A percentile compares a stretch with the other conserved stretches of the same genome.
Evolutionary conservation across 2,888 invertebrate genomes (phyloP).

Genomic region (Sarcophaga caerulescens): DNA sequence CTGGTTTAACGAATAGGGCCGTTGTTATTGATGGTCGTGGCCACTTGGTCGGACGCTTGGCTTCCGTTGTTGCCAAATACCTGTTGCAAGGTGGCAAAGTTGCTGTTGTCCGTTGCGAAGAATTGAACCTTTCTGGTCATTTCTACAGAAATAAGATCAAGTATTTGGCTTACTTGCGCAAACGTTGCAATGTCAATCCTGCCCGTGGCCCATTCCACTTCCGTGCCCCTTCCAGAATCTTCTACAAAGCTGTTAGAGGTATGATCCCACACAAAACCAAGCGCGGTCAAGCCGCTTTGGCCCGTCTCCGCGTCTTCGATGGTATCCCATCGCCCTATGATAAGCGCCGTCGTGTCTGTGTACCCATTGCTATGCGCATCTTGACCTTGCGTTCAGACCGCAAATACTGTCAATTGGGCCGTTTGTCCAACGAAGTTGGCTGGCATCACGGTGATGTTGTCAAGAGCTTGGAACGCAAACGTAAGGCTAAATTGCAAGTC

Average conservation of each 20-base stretch:
- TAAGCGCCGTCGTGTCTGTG: slow-evolving; percentile 96
- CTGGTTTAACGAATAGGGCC: slow-evolving; percentile 93
- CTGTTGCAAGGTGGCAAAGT: slow-evolving; percentile 97
- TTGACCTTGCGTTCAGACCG: slow-evolving; percentile 97
- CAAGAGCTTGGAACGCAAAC: slow-evolving; percentile 96
- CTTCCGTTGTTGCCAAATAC: slow-evolving; percentile 97
- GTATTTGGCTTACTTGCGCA: slow-evolving; percentile 97
- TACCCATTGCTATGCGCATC: slow-evolving; percentile 96
- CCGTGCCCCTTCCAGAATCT: slow-evolving; percentile 97
- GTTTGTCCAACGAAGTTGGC: slow-evolving; percentile 98
- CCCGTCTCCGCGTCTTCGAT: slow-evolving; percentile 95
- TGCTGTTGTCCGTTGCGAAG: slow-evolving; percentile 96
- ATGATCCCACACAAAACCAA: slow-evolving; percentile 99
- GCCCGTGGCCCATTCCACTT: slow-evolving; percentile 99
- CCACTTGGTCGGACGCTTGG: slow-evolving; percentile 98
- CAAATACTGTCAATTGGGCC: slow-evolving; percentile 97
- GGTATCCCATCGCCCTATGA: slow-evolving; percentile 99
- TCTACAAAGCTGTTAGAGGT: slow-evolving; percentile 98
- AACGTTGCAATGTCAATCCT: slow-evolving; percentile 99
- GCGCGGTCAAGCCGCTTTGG: slow-evolving; percentile 96
- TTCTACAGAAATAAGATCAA: slow-evolving; percentile 98
- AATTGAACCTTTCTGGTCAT: slow-evolving; percentile 98
- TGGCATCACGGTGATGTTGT: slow-evolving; percentile 99
- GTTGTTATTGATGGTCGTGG: slow-evolving; percentile 99
- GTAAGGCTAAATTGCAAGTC: slow-evolving; percentile 88